phyloP scores from a whole-genome alignment of 2,888 invertebrate species.

The Plagodis pulveraria region DNA sequence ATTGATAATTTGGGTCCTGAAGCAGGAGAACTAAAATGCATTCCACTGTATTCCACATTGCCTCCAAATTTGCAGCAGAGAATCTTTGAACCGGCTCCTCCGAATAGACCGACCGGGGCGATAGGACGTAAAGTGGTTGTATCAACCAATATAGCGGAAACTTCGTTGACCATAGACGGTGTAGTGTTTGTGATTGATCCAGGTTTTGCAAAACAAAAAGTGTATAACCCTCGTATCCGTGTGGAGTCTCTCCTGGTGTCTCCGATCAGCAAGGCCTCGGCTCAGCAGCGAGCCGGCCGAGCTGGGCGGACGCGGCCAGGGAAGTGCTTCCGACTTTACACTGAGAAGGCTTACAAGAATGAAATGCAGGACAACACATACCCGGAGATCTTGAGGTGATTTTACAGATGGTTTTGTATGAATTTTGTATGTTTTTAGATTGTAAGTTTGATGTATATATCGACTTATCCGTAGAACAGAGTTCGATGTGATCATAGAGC shows the following conservation, averaged over 20 bases:
- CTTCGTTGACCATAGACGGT: constrained; percentile 99
- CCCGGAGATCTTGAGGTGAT: constrained; percentile 92
- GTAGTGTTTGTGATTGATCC: constrained; percentile 99
- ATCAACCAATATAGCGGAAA: constrained; percentile 99
- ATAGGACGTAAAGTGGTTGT: constrained; percentile 97
- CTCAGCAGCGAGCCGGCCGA: constrained; percentile 98
- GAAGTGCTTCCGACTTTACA: constrained; percentile 98
- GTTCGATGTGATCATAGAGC: too few species aligned
- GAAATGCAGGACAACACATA: constrained; percentile 99
- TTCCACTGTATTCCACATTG: constrained; percentile 98
- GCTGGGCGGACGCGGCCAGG: constrained; percentile 99
- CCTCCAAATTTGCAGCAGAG: constrained; percentile 98
- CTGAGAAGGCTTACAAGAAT: constrained; percentile 95
- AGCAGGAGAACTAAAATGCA: constrained; percentile 98
- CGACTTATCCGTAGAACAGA: too few species aligned
- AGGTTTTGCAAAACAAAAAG: constrained; percentile 99
- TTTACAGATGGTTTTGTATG: constrained; percentile 41
- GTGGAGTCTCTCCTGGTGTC: constrained; percentile 99
- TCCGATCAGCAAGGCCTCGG: constrained; percentile 99
- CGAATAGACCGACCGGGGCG: constrained; percentile 94
- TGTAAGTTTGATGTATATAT: not conserved
- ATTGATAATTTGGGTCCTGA: constrained; percentile 97
- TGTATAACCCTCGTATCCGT: constrained; percentile 93
- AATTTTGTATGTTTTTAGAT: constrained; percentile 14
- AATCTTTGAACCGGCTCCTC: constrained; percentile 98